Base-by-base conservation (phyloP, 2,797 vertebrate genomes). In the Momotus momota region DNA sequence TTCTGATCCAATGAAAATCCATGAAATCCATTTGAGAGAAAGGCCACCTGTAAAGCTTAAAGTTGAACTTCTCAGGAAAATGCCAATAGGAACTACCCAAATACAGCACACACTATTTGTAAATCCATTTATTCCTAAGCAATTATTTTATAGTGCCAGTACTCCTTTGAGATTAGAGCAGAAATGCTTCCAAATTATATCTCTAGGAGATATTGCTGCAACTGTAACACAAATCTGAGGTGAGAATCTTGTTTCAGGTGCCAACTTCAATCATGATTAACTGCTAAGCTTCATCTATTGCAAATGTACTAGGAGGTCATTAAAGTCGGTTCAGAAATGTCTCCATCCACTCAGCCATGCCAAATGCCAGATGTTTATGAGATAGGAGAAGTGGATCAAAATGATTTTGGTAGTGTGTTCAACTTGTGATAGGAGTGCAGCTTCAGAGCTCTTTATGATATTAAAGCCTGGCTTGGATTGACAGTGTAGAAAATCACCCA, bases 351-450 rank as follows among this genome's bases (percentile, higher is more conserved):
- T 91, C 94, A 94, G 80, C 93, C 91, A 91, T 94, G 90, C 73
- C 90, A 91, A 96, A 96, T 83, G 51, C 90, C 96, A 94, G 91
- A 85, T 94, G 95, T 92, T 96, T 94, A 81, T 90, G 82, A 94
- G 66, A 79, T 26, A 81, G 65, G 52, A 87, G 43, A 95, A 91
- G 70, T 93, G 91, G 82, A 96, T 94, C 80, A 95, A 96, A 95
- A 93, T 70, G 22, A 91, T 94, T 94, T 88, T 86, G 91, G 87
- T 93, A 84, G 73, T 57, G 41, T 93, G 77, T 52, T 93, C 85
- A 90, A 58, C 80, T 43, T 55, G 80, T 66, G 80, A 87, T 90
- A 91, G 49, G 69, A 96, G 45, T 62, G 35, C 64, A 22, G 71
- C 80, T 96, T 84, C 82, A 73, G 82, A 88, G 85, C 82, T 95